Conservation (phyloP, 2,888 invertebrate genomes). For the Cephus spinipes region DNA sequence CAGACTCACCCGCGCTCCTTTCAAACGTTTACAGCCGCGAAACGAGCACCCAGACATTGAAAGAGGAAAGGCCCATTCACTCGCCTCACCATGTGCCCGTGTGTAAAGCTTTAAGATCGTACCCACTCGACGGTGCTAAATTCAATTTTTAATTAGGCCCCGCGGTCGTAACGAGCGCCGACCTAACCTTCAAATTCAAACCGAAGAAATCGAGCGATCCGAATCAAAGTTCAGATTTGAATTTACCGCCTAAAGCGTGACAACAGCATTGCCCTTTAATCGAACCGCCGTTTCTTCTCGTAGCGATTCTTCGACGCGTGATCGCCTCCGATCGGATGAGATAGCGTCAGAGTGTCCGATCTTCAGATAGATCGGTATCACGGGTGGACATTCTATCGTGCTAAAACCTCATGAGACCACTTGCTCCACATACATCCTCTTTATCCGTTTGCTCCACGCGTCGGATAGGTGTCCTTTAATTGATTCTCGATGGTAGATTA, state of each 20-base stretch:
- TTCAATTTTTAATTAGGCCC: constrained; percentile 27
- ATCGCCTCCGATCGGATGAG: constrained; percentile 19
- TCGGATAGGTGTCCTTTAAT: not conserved
- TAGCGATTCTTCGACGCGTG: constrained; percentile 20
- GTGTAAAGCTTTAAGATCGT: not conserved
- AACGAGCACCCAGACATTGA: not conserved
- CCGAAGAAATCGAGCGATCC: not conserved
- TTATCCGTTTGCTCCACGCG: not conserved
- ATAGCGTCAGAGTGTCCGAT: not conserved
- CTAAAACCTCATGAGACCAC: not conserved
- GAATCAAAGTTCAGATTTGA: not conserved
- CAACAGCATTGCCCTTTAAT: not conserved
- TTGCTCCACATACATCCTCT: not conserved
- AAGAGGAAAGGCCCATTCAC: not conserved
- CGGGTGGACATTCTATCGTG: not conserved
- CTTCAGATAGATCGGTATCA: not conserved
- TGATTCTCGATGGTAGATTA: not conserved
- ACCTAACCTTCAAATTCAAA: not conserved
- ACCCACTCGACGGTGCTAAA: constrained; percentile 18
- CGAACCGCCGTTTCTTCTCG: not conserved
- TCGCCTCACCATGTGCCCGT: not conserved
- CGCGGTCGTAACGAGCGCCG: not conserved
- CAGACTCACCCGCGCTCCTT: not conserved
- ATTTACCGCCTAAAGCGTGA: not conserved
- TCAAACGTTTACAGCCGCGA: not conserved